Base-by-base conservation (phyloP, 2,113 vertebrate genomes). In the Pao palembangensis region DNA sequence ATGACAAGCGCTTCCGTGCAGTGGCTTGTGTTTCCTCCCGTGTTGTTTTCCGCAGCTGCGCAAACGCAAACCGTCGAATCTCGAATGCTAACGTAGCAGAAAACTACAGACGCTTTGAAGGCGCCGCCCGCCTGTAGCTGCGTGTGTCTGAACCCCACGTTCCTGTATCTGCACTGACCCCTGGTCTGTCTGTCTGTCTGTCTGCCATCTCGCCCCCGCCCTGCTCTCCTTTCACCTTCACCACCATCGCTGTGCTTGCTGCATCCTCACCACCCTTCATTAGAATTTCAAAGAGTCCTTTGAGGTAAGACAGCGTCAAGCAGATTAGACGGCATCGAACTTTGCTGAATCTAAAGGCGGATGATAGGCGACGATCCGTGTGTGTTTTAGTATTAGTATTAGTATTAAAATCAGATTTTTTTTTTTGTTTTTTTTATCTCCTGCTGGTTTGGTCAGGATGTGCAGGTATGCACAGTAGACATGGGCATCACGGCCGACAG, bases 251-350 rank as follows among this genome's bases (percentile, higher is more conserved):
- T 93, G 93, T 82, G 84, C 85, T 86, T 86, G 85, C 85, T 69
- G 76, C 84, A 85, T 87, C 84, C 73, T 85, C 79, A 78, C 80
- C 80, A 81, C 74, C 78, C 81, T 92, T 93, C 94, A 98, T 97
- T 97, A 98, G 96, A 98, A 94, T 95, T 93, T 98, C 92, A 97
- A 95, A 96, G 94, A 96, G 90, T 96, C 93, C 92, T 98, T 94
- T 55, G 93, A 98, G 96, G 96, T 98, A 98, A 98, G 96, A 92
- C 75, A 52, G 51, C 31, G 43, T 92, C 92, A 82, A 80, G 87
- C 71, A 15, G 17, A 38, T 12, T 8, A 38, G 10, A 8, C 11
- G 3, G 2, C 21, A 23, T 23, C 21, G 3, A 23, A 23, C 42
- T n/a, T n/a, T 15, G 42, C 42, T 43, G 42, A 10, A 43, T 43